Evolutionary conservation across 2,113 vertebrate species (phyloP).

Genomic region (Chlorocebus sabaeus): DNA sequence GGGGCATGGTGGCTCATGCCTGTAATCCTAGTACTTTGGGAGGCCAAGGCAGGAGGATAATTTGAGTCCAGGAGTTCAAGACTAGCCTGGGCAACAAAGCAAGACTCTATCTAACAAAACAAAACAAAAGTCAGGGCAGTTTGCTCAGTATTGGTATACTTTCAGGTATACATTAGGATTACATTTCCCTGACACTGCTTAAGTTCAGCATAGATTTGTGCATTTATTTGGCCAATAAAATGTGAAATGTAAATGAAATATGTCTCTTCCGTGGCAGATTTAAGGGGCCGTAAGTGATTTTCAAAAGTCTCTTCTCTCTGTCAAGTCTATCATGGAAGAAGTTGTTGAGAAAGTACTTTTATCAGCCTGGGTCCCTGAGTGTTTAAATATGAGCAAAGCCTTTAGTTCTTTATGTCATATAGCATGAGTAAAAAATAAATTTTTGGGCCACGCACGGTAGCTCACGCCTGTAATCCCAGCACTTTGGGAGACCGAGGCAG

Average conservation of each 20-base stretch:
- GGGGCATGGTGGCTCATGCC: too few species aligned
- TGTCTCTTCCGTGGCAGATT: neutral
- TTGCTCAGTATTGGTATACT: neutral
- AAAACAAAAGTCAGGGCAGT: neutral
- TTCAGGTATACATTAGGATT: neutral
- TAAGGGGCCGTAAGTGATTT: constrained; percentile 10
- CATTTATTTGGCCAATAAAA: constrained; percentile 19
- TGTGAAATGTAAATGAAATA: constrained; percentile 21
- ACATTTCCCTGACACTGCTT: neutral
- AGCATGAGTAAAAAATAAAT: neutral
- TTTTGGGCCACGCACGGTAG: too few species aligned
- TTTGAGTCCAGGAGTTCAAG: too few species aligned
- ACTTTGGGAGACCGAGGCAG: too few species aligned
- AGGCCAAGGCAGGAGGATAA: too few species aligned
- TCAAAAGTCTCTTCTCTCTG: neutral
- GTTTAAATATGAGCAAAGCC: neutral
- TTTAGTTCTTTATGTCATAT: neutral
- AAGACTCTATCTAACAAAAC: too few species aligned
- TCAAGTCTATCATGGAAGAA: neutral
- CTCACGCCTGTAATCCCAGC: too few species aligned
- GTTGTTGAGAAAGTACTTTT: constrained; percentile 6
- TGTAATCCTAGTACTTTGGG: too few species aligned
- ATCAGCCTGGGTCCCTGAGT: neutral
- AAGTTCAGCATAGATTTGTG: neutral
- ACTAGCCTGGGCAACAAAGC: too few species aligned